Conservation (phyloP, 2,888 invertebrate species). For the Therioaphis trifolii region DNA sequence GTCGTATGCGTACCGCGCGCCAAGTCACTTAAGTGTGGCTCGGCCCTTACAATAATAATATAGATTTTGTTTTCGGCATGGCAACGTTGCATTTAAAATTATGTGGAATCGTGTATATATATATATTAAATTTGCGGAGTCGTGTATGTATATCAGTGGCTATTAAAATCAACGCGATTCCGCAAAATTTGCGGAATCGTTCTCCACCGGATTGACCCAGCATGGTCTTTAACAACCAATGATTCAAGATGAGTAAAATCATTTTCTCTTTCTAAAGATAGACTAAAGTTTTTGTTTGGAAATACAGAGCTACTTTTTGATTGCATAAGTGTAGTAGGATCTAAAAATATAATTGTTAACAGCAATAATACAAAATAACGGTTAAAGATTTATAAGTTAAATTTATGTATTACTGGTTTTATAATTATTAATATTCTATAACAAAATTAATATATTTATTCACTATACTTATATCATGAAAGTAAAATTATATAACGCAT, state of each 20-base stretch:
- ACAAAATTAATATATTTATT: neutral
- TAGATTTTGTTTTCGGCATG: too few species aligned
- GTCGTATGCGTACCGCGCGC: too few species aligned
- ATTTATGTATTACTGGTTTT: neutral
- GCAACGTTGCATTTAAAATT: too few species aligned
- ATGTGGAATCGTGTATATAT: too few species aligned
- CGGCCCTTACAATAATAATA: too few species aligned
- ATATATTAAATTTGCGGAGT: too few species aligned
- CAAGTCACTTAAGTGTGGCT: too few species aligned
- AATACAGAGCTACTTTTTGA: neutral
- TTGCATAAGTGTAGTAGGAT: neutral
- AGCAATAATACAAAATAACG: neutral
- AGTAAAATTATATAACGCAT: too few species aligned
- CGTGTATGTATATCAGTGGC: too few species aligned
- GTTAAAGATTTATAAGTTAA: neutral
- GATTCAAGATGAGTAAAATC: neutral
- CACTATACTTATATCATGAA: neutral
- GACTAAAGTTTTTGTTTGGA: neutral
- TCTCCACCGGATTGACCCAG: too few species aligned
- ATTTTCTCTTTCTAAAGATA: neutral
- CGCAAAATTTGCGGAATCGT: too few species aligned
- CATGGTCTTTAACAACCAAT: neutral
- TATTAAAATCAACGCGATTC: too few species aligned
- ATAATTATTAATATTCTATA: neutral
- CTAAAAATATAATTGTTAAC: neutral